Evolutionary conservation across 2,113 vertebrate species (phyloP).

Genomic region (Lamprologus tigripictilis): DNA sequence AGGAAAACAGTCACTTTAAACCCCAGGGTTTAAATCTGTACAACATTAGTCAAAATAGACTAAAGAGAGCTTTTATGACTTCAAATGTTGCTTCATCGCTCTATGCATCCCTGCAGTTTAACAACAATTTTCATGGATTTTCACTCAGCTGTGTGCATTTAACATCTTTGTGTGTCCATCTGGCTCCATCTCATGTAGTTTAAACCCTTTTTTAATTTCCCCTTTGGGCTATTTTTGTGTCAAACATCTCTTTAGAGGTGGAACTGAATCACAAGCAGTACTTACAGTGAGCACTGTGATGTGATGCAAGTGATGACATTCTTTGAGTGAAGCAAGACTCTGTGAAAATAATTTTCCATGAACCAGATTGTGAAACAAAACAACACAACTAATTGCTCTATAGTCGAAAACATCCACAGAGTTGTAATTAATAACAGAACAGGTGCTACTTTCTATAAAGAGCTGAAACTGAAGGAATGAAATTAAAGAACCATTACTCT

Average conservation of each 20-base stretch:
- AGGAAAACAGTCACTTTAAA: neutral
- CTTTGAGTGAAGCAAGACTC: neutral
- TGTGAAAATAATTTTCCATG: neutral
- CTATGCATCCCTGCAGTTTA: neutral
- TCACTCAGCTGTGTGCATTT: neutral
- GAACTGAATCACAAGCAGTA: neutral
- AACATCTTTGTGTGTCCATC: neutral
- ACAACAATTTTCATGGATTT: neutral
- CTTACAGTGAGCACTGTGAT: neutral
- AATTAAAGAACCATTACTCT: constrained; percentile 13
- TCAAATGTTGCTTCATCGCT: neutral
- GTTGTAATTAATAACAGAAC: neutral
- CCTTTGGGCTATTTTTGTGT: neutral
- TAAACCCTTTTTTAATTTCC: neutral
- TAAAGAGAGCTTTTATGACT: neutral
- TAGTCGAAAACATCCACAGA: neutral
- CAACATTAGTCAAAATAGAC: neutral
- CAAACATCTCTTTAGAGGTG: neutral
- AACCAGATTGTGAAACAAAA: neutral
- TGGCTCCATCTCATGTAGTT: neutral
- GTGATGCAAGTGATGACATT: neutral
- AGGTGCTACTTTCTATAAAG: neutral
- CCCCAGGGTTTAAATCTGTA: neutral
- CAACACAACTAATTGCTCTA: neutral
- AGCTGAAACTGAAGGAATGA: neutral